Evolutionary conservation across 2,113 vertebrate genomes (phyloP).

Genomic region (Glaucidium brasilianum): DNA sequence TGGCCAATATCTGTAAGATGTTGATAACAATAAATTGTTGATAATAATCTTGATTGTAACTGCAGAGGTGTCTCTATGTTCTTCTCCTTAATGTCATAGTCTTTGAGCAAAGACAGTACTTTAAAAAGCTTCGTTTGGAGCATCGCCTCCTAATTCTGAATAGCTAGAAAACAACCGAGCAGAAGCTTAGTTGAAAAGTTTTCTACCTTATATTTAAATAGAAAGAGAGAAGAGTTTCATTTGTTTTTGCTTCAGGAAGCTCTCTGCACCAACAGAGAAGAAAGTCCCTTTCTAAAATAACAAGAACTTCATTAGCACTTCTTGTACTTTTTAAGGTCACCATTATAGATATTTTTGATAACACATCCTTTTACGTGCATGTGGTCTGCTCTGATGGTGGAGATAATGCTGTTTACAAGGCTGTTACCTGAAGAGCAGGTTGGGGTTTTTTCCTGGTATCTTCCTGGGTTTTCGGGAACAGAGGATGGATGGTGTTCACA

Average conservation of each 20-base stretch:
- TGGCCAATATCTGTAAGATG: neutral
- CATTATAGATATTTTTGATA: conserved; percentile 68
- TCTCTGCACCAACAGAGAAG: neutral
- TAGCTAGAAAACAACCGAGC: neutral
- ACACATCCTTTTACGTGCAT: conserved; percentile 53
- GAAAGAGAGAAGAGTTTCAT: conserved; percentile 26
- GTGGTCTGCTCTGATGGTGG: conserved; percentile 31
- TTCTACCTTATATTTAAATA: conserved; percentile 4
- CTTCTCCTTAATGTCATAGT: neutral
- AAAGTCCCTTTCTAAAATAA: conserved; percentile 71
- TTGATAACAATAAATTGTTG: neutral
- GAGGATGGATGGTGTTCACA: neutral
- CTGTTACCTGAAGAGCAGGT: neutral
- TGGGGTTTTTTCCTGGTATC: neutral
- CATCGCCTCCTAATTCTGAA: neutral
- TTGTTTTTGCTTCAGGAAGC: conserved; percentile 65
- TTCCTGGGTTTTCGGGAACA: conserved; percentile 37
- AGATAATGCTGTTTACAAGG: conserved; percentile 53
- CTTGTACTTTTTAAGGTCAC: conserved; percentile 67
- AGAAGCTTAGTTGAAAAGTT: neutral
- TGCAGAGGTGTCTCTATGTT: neutral
- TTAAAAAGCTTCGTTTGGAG: neutral
- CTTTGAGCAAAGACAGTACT: neutral
- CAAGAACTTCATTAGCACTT: conserved; percentile 65
- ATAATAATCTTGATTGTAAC: neutral